Evolutionary conservation across 1,140 invertebrate species (phyloP).

Genomic region (Asbolus verrucosus): DNA sequence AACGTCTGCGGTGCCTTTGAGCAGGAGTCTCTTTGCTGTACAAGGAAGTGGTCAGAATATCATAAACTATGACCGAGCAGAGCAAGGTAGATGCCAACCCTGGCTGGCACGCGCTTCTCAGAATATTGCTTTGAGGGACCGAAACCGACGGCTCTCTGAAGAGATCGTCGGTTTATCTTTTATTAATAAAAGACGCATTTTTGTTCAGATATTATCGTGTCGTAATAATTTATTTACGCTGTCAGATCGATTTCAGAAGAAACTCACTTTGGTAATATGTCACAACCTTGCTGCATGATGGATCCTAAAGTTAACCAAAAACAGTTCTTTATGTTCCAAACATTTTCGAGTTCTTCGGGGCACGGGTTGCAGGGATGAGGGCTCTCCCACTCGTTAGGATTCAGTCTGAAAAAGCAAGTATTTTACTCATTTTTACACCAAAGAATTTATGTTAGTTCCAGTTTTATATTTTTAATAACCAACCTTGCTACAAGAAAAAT

Average conservation of each 20-base stretch:
- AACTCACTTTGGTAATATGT: conserved; percentile 82
- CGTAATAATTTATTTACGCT: too few relatives aligned
- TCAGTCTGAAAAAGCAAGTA: conserved; percentile 76
- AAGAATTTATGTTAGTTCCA: too few relatives aligned
- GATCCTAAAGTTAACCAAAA: conserved; percentile 85
- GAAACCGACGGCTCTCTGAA: conserved; percentile 41
- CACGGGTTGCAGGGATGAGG: conserved; percentile 87
- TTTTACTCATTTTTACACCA: too few relatives aligned
- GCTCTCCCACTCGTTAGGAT: conserved; percentile 89
- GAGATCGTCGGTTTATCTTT: conserved; percentile 27
- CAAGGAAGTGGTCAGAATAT: conserved; percentile 53
- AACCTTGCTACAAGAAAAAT: conserved; percentile 88
- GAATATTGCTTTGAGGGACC: conserved; percentile 51
- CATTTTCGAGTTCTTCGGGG: conserved; percentile 82
- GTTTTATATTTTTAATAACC: too few relatives aligned
- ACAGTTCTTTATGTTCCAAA: conserved; percentile 80
- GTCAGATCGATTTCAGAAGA: too few relatives aligned
- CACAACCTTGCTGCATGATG: conserved; percentile 84
- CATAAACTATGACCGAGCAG: conserved; percentile 53
- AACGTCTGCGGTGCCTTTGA: conserved; percentile 44
- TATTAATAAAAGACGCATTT: conserved; percentile 47
- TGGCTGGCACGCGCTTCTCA: conserved; percentile 54
- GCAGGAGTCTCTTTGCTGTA: conserved; percentile 46
- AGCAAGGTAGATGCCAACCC: conserved; percentile 47
- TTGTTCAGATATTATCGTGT: conserved; percentile 4